Evolutionary conservation across 2,797 vertebrate genomes (phyloP).

Genomic region (Characodon lateralis): DNA sequence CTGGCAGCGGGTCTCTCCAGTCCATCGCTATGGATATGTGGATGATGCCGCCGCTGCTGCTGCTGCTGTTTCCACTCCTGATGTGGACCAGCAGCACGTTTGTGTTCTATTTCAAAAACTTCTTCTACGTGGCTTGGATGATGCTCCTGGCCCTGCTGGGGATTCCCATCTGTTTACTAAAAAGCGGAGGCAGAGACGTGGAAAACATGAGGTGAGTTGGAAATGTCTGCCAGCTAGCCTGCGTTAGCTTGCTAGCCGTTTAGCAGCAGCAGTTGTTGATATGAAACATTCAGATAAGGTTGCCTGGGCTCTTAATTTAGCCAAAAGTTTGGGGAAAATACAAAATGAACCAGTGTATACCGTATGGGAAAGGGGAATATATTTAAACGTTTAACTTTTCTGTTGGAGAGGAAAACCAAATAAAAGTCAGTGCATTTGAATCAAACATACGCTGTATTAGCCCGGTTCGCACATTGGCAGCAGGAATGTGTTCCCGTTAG

Average conservation of each 20-base stretch:
- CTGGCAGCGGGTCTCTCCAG: conserved; percentile 27
- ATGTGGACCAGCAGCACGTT: conserved; percentile 84
- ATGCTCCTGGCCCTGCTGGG: conserved; percentile 74
- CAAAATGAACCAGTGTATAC: no score
- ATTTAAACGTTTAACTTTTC: background rate
- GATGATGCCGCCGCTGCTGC: conserved; percentile 76
- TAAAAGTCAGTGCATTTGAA: background rate
- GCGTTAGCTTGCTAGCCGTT: conserved; percentile 55
- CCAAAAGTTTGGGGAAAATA: background rate
- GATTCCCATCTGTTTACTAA: conserved; percentile 82
- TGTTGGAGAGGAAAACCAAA: background rate
- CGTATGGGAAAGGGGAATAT: fast-evolving
- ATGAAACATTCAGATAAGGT: conserved; percentile 5
- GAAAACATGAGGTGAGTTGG: conserved; percentile 91
- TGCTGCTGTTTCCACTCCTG: conserved; percentile 80
- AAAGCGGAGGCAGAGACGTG: conserved; percentile 90
- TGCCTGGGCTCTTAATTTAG: background rate
- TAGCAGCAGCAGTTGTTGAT: conserved; percentile 23
- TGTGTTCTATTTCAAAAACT: conserved; percentile 86
- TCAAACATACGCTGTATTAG: conserved; percentile 52
- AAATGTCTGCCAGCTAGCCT: conserved; percentile 60
- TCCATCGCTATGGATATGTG: conserved; percentile 77
- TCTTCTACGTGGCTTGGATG: conserved; percentile 85
- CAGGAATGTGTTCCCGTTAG: conserved; percentile 18
- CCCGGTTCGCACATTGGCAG: conserved; percentile 22